Conservation (phyloP, 2,888 invertebrate genomes). For the Vannuccia rotundouncinata region DNA sequence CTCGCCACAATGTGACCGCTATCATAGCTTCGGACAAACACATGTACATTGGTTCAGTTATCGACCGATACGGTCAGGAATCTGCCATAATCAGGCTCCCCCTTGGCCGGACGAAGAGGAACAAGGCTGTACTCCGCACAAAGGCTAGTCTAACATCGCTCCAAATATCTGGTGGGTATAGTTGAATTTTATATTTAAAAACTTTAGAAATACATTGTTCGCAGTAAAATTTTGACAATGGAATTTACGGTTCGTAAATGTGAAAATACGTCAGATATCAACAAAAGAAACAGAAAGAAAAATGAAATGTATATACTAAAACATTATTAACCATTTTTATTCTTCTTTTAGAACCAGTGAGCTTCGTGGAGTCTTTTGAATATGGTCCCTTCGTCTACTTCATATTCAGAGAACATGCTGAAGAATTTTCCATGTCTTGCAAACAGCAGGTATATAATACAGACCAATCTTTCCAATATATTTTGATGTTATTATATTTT, state of each 20-base stretch:
- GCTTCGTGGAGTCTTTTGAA: conserved; percentile 1
- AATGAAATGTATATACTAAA: too few species aligned
- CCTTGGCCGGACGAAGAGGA: neutral
- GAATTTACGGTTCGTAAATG: too few species aligned
- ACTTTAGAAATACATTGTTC: too few species aligned
- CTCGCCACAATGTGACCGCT: neutral
- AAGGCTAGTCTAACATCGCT: neutral
- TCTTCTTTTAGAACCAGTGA: neutral
- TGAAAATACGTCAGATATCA: too few species aligned
- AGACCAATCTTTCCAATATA: too few species aligned
- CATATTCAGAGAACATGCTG: neutral
- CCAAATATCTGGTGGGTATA: neutral
- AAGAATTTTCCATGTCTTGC: neutral
- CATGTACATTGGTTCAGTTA: neutral
- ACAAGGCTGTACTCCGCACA: neutral
- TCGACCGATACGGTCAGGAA: neutral
- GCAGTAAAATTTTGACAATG: too few species aligned
- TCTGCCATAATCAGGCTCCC: neutral
- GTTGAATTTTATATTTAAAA: too few species aligned
- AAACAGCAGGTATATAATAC: neutral
- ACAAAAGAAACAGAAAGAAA: too few species aligned
- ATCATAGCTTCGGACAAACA: neutral
- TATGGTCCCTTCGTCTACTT: neutral
- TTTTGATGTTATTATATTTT: too few species aligned
- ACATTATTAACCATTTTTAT: too few species aligned